Conservation (phyloP, 35 echinoderm and acorn worm species). For the Apostichopus parvimensis region DNA sequence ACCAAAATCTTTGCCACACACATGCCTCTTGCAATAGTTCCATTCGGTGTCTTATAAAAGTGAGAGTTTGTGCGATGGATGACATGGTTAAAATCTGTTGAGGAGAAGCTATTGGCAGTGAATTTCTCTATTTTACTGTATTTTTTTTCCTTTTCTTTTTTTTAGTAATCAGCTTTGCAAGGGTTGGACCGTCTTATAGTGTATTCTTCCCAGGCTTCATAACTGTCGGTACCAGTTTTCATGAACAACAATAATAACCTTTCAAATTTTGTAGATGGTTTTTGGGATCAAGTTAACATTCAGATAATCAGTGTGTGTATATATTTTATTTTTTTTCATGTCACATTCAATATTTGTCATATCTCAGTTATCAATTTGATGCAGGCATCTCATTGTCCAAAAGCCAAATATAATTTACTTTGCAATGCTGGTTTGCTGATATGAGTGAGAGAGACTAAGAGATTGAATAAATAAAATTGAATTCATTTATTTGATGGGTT, state of each 20-base stretch:
- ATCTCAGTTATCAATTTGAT: background rate
- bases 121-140: background rate
- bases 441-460: background rate
- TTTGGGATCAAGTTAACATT: conserved; percentile 10
- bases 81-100: background rate
- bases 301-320: background rate
- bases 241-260: background rate
- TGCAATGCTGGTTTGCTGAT: background rate
- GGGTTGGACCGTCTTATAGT: background rate
- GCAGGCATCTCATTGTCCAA: background rate
- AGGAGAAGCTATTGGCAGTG: background rate
- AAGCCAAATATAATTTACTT: background rate
- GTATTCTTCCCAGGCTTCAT: background rate
- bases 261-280: background rate
- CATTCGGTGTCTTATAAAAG: conserved; percentile 30
- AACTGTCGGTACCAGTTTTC: background rate
- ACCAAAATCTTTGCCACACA: background rate
- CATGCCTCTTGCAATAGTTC: conserved; percentile 32
- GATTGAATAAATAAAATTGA: background rate
- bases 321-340: background rate
- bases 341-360: background rate
- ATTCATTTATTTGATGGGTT: too few species aligned
- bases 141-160: too few species aligned
- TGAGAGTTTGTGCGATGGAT: background rate
- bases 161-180: background rate